Evolutionary conservation across 2,888 invertebrate species (phyloP).

Genomic region (Crepidodera aurea): DNA sequence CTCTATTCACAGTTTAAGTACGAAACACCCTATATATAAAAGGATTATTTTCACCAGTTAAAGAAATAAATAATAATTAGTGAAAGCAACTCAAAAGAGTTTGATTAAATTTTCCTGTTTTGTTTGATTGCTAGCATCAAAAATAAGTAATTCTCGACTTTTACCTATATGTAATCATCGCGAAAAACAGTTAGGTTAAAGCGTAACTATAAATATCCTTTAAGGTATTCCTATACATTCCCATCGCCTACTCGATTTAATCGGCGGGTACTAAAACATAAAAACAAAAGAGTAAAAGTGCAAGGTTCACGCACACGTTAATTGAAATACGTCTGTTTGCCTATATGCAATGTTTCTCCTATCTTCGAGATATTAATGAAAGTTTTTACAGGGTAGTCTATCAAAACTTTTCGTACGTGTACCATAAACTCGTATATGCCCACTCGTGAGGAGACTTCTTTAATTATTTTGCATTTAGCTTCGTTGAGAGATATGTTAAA

Average conservation of each 20-base stretch:
- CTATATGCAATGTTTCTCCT: slow-evolving; percentile 12
- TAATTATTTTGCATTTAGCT: too few relatives aligned
- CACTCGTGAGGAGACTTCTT: neutral
- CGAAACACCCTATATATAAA: too few relatives aligned
- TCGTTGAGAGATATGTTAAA: too few relatives aligned
- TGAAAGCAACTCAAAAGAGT: too few relatives aligned
- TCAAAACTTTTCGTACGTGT: neutral
- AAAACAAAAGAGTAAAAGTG: slow-evolving; percentile 23
- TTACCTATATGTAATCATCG: neutral
- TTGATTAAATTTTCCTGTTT: too few relatives aligned
- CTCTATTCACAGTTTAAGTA: too few relatives aligned
- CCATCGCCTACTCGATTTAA: slow-evolving; percentile 25
- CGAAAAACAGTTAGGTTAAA: slow-evolving; percentile 5
- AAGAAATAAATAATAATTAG: too few relatives aligned
- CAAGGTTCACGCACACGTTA: slow-evolving; percentile 23
- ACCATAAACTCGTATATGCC: neutral
- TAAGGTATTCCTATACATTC: slow-evolving; percentile 17
- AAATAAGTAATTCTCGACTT: neutral
- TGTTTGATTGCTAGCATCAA: too few relatives aligned
- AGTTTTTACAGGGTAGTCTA: slow-evolving; percentile 1
- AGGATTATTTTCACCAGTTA: too few relatives aligned
- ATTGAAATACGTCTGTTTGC: slow-evolving; percentile 25
- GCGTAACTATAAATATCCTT: slow-evolving; percentile 13
- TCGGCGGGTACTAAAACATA: slow-evolving; percentile 14
- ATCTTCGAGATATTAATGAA: slow-evolving; percentile 19